Evolutionary conservation across 2,797 vertebrate genomes (phyloP).

Genomic region (Labroides dimidiatus): DNA sequence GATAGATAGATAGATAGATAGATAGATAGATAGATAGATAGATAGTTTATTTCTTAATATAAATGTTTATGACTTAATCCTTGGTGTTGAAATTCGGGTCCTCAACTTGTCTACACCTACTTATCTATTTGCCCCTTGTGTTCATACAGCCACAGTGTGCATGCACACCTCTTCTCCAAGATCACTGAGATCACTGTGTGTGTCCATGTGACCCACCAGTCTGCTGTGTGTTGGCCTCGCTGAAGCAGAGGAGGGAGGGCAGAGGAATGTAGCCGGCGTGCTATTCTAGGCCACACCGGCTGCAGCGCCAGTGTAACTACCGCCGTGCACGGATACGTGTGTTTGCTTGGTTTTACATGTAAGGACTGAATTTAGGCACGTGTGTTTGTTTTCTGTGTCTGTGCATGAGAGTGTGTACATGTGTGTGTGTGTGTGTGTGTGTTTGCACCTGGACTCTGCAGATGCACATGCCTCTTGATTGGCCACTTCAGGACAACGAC

Average conservation of each 20-base stretch:
- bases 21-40: constrained; percentile 37
- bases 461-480: constrained; percentile 67
- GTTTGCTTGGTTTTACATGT: constrained; percentile 31
- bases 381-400: constrained; percentile 17
- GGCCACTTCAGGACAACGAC: constrained; percentile 69
- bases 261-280: constrained; percentile 78
- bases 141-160: constrained; percentile 23
- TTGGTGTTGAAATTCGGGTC: neutral
- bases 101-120: constrained; percentile 17
- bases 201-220: constrained; percentile 79
- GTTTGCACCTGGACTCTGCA: constrained; percentile 33
- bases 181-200: constrained; percentile 68
- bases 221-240: constrained; percentile 65
- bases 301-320: constrained; percentile 59
- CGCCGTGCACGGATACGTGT: constrained; percentile 39
- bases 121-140: constrained; percentile 20
- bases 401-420: neutral
- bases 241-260: constrained; percentile 68
- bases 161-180: constrained; percentile 61
- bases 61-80: too few species aligned
- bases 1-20: too few species aligned
- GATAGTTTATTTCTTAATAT: neutral
- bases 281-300: constrained; percentile 80
- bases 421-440: constrained; percentile 4
- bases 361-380: constrained; percentile 30